Evolutionary conservation across 2,797 vertebrate species (phyloP).

Genomic region (Pristis pectinata): DNA sequence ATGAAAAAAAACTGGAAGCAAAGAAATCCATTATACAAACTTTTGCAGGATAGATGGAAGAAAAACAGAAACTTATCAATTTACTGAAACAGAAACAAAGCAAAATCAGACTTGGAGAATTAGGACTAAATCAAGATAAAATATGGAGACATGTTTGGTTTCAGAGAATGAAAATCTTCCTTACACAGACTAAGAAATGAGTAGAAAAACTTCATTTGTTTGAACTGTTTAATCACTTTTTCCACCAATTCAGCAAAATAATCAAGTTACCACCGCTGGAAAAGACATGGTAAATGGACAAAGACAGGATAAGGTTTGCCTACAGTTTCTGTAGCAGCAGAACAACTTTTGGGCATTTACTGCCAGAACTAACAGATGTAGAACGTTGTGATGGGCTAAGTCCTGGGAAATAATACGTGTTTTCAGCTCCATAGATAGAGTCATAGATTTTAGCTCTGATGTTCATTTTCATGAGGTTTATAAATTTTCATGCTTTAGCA

Average conservation of each 20-base stretch:
- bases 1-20: not conserved
- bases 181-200: not conserved
- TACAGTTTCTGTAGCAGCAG: not conserved
- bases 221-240: not conserved
- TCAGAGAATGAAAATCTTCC: not conserved
- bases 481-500: not conserved
- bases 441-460: not conserved
- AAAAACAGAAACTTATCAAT: not conserved
- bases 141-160: not conserved
- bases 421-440: no score
- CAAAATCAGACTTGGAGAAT: not conserved
- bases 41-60: not conserved
- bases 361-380: not conserved
- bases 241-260: not conserved
- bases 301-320: not conserved
- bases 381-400: not conserved
- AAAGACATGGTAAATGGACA: not conserved
- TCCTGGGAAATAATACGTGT: not conserved
- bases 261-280: not conserved
- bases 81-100: not conserved
- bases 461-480: not conserved
- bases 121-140: not conserved
- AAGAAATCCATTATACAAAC: not conserved
- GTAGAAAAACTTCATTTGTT: not conserved
- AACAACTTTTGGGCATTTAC: not conserved